Evolutionary conservation across 2,888 invertebrate genomes (phyloP), one percentile per base, ranked within the genome.

Genomic region (Drosophila putrida): DNA sequence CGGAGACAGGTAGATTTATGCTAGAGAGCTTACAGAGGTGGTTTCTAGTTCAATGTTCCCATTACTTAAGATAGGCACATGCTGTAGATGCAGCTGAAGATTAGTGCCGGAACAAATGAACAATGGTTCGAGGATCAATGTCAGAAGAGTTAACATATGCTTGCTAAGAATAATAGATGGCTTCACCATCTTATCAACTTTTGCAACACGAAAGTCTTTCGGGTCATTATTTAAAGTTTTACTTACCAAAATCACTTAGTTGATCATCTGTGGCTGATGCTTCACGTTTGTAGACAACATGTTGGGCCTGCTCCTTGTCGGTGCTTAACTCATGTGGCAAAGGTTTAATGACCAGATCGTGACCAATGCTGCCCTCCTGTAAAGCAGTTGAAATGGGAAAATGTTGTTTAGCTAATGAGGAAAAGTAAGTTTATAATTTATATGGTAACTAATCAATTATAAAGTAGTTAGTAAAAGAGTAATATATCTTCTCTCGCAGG

Each of bases 331-430:
- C 94, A 82, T 95, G 93, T 49, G 98, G 97, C 75, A 98, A 93
- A 70, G 98, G 97, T 85, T 96, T 95, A 91, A 98, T 97, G 82
- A 98, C 96, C 90, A 97, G 93, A 88, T 97, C 96, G 92, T 96
- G 95, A 74, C 98, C 98, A 79, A 98, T 97, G 83, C 97, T 97
- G 81, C 98, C 98, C 93, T 98, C 97, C 98, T 98, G 94, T 6
- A 91, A 91, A 57, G 41, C 8, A 68, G 67, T 63, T 11, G 1
- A 15, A 43, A 43, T 36, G 13, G 9, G 43, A 31, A 49, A 66
- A 13, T n/a, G 10, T 20, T 8, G 15, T 33, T 27, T 43, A 36
- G 47, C 51, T 20, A 65, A 10, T 28, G 31, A 13, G 33, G 15
- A 20, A 49, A 51, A 46, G 11, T 0, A 11, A 13, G 49, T 28